Evolutionary conservation across 2,888 invertebrate genomes (phyloP).

Genomic region (Ceramica pisi): DNA sequence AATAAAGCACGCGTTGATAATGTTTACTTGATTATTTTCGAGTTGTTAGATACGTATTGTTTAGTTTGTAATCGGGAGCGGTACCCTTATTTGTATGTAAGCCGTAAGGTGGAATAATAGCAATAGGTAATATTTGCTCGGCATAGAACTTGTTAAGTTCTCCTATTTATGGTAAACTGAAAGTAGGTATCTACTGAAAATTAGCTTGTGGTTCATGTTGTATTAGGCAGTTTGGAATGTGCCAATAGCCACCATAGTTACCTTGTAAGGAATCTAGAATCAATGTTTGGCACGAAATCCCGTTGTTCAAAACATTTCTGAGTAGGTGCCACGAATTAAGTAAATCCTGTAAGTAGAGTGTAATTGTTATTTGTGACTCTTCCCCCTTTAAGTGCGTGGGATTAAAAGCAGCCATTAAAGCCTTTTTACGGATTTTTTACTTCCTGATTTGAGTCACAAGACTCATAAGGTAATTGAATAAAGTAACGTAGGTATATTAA

Average conservation of each 20-base stretch:
- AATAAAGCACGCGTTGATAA: slow-evolving; percentile 72
- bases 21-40: slow-evolving; percentile 65
- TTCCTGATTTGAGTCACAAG: slow-evolving; percentile 21
- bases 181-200: slow-evolving; percentile 13
- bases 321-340: not conserved
- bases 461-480: not conserved
- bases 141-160: slow-evolving; percentile 19
- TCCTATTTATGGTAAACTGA: slow-evolving; percentile 38
- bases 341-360: not conserved
- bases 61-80: slow-evolving; percentile 48
- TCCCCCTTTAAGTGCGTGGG: slow-evolving; percentile 4
- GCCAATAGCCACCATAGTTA: not conserved
- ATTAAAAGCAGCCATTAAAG: slow-evolving; percentile 1
- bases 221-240: slow-evolving; percentile 4
- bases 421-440: slow-evolving; percentile 5
- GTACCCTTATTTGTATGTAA: slow-evolving; percentile 48
- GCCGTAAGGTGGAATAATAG: slow-evolving; percentile 32
- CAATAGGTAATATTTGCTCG: slow-evolving; percentile 25
- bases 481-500: not conserved
- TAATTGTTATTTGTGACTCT: slow-evolving; percentile 1
- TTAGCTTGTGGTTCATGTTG: not conserved
- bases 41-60: slow-evolving; percentile 50
- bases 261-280: not conserved
- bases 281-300: not conserved
- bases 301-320: not conserved